Conservation (phyloP, 2,888 invertebrate species). For the Mesorhabditis sp. region DNA sequence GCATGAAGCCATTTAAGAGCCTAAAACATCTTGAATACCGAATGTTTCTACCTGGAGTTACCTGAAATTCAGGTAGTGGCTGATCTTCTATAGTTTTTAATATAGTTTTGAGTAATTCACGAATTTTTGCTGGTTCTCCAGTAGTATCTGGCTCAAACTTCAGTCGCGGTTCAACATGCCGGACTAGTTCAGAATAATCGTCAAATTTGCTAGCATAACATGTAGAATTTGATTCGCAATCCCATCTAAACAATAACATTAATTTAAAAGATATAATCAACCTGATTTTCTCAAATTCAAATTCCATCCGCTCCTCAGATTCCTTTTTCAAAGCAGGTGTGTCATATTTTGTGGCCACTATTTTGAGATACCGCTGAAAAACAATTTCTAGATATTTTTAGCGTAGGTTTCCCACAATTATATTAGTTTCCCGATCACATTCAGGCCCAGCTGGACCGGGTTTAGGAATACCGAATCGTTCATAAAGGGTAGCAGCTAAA, state of each 20-base stretch:
- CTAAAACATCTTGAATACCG: not conserved
- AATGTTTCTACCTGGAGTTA: no score
- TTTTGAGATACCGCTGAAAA: not conserved
- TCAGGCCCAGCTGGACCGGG: not conserved
- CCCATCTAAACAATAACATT: not conserved
- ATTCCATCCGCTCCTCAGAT: slow-evolving; percentile 1
- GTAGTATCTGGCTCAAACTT: not conserved
- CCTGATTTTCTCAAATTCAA: slow-evolving; percentile 5
- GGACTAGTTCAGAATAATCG: not conserved
- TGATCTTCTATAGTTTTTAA: no score
- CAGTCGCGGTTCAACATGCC: not conserved
- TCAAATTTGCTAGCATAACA: not conserved
- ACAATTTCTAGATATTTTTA: not conserved
- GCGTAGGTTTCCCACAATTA: not conserved
- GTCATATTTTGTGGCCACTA: not conserved
- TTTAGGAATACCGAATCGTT: not conserved
- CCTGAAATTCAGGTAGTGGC: not conserved
- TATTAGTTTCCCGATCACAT: not conserved
- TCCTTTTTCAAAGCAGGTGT: not conserved
- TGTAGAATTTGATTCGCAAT: not conserved
- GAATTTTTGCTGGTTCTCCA: no score
- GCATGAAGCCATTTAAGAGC: not conserved
- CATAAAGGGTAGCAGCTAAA: not conserved
- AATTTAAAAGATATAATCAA: not conserved
- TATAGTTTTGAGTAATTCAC: no score